These are phyloP conservation scores for Ibycter americanus DNA, from an alignment of 2,797 vertebrate genomes.

Conservation along the genomic window DNA sequence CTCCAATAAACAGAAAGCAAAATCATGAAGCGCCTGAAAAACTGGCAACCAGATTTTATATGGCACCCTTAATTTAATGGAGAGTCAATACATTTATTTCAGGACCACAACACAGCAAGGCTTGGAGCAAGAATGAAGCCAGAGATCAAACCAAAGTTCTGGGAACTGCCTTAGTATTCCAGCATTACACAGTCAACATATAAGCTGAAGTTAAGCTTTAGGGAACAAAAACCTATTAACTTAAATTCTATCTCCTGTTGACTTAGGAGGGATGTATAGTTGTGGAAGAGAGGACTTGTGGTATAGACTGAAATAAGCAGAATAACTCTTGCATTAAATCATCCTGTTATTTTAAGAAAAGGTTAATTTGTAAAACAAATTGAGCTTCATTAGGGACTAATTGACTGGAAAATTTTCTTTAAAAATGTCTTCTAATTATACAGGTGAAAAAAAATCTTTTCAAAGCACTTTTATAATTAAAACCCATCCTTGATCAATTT, in stretches of 20 bases:
- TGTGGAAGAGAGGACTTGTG: not conserved
- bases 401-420: conserved; percentile 64
- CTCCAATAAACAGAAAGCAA: not conserved
- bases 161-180: not conserved
- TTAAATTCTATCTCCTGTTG: not conserved
- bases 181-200: not conserved
- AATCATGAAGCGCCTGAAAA: not conserved
- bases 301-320: conserved; percentile 3
- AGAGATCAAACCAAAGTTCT: not conserved
- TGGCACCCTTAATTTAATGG: not conserved
- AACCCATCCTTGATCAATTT: conserved; percentile 48
- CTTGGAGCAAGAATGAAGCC: not conserved
- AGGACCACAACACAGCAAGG: not conserved
- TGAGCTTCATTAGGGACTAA: conserved; percentile 63
- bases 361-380: conserved; percentile 68
- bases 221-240: not conserved
- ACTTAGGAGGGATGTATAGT: not conserved
- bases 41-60: not conserved
- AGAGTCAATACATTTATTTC: not conserved
- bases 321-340: conserved; percentile 58
- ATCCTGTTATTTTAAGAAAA: conserved; percentile 64
- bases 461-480: conserved; percentile 53
- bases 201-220: not conserved
- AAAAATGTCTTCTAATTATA: conserved; percentile 56
- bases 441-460: conserved; percentile 54